phyloP scores from a whole-genome alignment of 2,888 invertebrate species.

The Mythimna loreyi region DNA sequence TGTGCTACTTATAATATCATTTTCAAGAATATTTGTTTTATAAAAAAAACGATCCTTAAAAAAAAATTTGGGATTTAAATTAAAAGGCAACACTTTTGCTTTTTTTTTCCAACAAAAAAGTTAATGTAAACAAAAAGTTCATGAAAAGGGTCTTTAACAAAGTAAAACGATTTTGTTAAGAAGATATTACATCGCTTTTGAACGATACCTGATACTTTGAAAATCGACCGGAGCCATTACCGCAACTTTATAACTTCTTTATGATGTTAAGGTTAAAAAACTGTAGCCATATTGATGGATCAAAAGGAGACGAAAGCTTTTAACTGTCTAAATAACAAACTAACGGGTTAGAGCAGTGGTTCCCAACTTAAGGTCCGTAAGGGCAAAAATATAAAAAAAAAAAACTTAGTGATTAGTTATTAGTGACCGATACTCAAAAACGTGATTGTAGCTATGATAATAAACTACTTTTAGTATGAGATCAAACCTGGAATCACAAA shows the following conservation, averaged over 20 bases:
- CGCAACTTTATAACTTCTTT: slow-evolving; percentile 36
- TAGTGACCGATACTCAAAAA: too few species aligned
- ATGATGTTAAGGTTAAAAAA: slow-evolving; percentile 22
- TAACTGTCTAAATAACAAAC: slow-evolving; percentile 62
- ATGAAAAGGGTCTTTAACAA: background rate
- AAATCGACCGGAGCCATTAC: slow-evolving; percentile 37
- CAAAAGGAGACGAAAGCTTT: slow-evolving; percentile 49
- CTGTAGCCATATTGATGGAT: slow-evolving; percentile 36
- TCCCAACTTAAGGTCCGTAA: too few species aligned
- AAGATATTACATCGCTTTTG: slow-evolving; percentile 26
- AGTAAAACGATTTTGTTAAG: slow-evolving; percentile 9
- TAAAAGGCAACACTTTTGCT: too few species aligned
- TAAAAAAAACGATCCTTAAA: background rate
- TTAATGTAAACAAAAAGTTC: background rate
- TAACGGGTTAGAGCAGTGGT: too few species aligned
- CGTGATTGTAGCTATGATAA: too few species aligned
- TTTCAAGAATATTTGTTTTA: background rate
- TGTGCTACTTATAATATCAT: background rate
- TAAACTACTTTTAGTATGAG: too few species aligned
- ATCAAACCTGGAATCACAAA: too few species aligned
- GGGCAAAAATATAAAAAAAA: too few species aligned
- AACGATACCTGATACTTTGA: slow-evolving; percentile 36
- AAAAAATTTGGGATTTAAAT: too few species aligned
- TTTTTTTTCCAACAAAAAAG: background rate
- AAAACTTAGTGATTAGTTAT: too few species aligned